phyloP scores from a whole-genome alignment of 2,113 vertebrate species.

The Merops nubicus region DNA sequence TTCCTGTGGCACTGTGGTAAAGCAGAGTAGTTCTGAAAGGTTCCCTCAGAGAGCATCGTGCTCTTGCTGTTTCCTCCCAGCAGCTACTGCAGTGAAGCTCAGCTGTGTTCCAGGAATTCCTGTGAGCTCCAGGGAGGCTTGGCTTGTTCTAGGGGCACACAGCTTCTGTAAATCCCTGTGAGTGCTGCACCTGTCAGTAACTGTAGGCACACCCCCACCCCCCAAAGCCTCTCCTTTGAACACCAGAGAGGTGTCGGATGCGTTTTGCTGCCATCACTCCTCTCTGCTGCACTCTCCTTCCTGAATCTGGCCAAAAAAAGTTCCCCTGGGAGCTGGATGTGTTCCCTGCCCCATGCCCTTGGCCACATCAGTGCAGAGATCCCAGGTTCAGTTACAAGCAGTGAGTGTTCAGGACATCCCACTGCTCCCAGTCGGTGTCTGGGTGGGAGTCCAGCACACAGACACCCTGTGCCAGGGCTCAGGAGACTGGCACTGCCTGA shows the following conservation, averaged over 20 bases:
- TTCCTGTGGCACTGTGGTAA: neutral
- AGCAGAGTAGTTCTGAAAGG: neutral
- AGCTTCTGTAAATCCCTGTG: neutral
- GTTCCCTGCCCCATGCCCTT: neutral
- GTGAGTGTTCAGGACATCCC: accelerated
- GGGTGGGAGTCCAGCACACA: neutral
- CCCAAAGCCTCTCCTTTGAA: neutral
- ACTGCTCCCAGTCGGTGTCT: accelerated
- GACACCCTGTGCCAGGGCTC: accelerated
- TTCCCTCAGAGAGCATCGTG: neutral
- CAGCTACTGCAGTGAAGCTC: neutral
- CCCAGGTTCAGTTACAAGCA: accelerated
- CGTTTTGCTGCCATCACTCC: accelerated
- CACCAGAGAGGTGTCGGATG: neutral
- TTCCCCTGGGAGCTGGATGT: neutral
- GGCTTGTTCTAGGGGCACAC: neutral
- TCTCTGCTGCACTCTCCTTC: neutral
- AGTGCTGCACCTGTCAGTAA: neutral
- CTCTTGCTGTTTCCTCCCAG: neutral
- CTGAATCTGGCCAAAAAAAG: neutral
- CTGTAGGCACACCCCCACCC: neutral
- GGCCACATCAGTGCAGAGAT: neutral
- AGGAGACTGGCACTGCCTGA: neutral
- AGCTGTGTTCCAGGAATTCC: neutral
- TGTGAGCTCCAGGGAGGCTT: neutral